Evolutionary conservation across 2,888 invertebrate species (phyloP), one percentile per base, ranked within the genome.

Genomic region (Meiosimyza platycephala): DNA sequence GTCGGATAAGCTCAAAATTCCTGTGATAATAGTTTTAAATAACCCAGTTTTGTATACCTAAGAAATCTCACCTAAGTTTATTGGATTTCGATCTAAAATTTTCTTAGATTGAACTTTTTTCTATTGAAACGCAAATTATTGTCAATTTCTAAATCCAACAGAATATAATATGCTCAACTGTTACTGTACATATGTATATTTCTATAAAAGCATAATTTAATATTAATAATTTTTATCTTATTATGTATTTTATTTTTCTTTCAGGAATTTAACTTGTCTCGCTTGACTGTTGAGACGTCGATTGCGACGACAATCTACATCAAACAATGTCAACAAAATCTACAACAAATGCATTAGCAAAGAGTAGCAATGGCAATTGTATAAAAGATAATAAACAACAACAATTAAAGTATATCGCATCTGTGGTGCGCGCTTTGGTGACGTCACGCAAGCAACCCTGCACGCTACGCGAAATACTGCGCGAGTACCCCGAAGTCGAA

Each of bases 401-500:
- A 40, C 77, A 80, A 68, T 40, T 85, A 9, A 81, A 80, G 57
- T 75, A 82, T 70, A 76, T 83, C 50, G 79, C 77, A 54, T 73
- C 80, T 40, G 81, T 85, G 60, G 80, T 87, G 60, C 84, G 87
- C 55, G 83, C 86, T 1, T 66, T 86, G 16, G 78, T 85, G 60
- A 83, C 82, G 65, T 85, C 86, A 18, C 79, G 80, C 22, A 86
- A 86, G 75, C 82, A 81, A 68, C 85, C 85, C 74, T 81, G 83
- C 55, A 79, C 78, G 65, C 74, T 86, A 60, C 72, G 73, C 4
- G 75, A 80, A n/a, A 78, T 89, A 78, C 51, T 83, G 90, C 91
- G 88, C 62, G 93, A 94, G 80, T 93, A 92, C 83, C 85, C 84
- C 67, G 89, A 89, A 77, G 83, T 93, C 40, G 90, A 92, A 82